Conservation (phyloP, 2,888 invertebrate species). For the Polylopha cassiicola region DNA sequence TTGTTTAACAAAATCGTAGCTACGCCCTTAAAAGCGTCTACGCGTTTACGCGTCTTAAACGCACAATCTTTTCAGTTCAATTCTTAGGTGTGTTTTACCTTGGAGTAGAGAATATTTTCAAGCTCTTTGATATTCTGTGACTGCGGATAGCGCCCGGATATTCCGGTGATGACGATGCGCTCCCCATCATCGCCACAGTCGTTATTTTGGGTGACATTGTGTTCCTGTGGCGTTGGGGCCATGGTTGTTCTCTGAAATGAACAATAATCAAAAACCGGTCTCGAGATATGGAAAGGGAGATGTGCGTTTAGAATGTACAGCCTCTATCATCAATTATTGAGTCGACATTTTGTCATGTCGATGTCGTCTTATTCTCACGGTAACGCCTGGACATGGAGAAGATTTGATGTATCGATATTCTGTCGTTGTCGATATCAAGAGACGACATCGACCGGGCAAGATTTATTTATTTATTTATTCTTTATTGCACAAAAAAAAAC, state of each 20-base stretch:
- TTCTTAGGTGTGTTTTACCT: slow-evolving; percentile 37
- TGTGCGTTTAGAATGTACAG: no score
- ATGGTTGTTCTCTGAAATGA: neutral
- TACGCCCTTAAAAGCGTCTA: slow-evolving; percentile 1
- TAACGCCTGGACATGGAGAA: no score
- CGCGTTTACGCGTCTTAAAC: neutral
- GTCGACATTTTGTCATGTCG: no score
- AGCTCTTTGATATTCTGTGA: slow-evolving; percentile 38
- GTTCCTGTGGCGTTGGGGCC: slow-evolving; percentile 19
- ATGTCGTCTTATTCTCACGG: no score
- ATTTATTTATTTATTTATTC: no score
- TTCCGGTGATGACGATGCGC: slow-evolving; percentile 43
- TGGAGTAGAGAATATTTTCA: slow-evolving; percentile 43
- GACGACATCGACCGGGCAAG: no score
- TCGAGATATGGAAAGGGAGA: neutral
- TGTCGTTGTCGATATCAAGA: no score
- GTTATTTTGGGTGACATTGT: neutral
- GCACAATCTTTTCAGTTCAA: neutral
- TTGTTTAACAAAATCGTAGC: no score
- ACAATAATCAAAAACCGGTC: neutral
- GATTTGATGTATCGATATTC: no score
- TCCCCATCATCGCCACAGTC: slow-evolving; percentile 23
- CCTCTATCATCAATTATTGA: no score
- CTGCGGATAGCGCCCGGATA: slow-evolving; percentile 43
- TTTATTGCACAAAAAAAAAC: no score